Base-by-base conservation (phyloP, 2,113 vertebrate species). In the Planiliza haematocheilus region DNA sequence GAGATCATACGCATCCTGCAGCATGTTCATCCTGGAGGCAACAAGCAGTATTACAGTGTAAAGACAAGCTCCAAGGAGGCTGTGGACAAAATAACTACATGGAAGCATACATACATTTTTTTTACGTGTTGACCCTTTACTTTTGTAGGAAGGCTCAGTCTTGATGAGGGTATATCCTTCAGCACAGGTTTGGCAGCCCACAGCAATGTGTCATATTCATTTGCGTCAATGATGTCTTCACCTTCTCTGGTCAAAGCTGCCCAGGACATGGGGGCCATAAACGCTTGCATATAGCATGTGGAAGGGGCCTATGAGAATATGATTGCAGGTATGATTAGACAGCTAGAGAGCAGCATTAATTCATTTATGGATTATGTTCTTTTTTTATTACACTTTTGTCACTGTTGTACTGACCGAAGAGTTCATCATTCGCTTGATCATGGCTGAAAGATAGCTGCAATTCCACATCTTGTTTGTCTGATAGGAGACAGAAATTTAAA, bases 241-340 rank as follows among this genome's bases (percentile, higher is more conserved):
- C 16, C 45, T 8, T 74, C 58, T 14, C 21, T 55, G 4, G n/a
- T 79, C 42, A 93, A n/a, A 8, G 42, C 36, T 0, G 1, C 8
- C 91, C 89, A 93, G 58, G 85, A 83, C 41, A 87, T 2, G n/a
- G 89, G 81, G 10, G 89, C 87, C 12, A 90, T 1, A 18, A 90
- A 87, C 0, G 91, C 89, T 16, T 17, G 46, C 43, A 89, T 63
- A 66, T 90, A 93, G 69, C 93, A 94, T 0, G n/a, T 18, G 52
- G 43, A 43, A 0, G 56, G 38, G 1, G 64, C 80, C 92, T 93
- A 65, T 21, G 5, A 7, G 17, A 20, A 42, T 8, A 18, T 43
- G 12, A 74, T 11, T n/a, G 8, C 2, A 62, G 16, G 36, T 14
- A 39, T 50, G 16, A 48, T 39, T n/a, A 66, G 9, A 68, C 17